A percentile compares a stretch with the other conserved stretches of the same genome.
phyloP scores from a whole-genome alignment of 2,113 vertebrate species.

The Regulus satrapa region DNA sequence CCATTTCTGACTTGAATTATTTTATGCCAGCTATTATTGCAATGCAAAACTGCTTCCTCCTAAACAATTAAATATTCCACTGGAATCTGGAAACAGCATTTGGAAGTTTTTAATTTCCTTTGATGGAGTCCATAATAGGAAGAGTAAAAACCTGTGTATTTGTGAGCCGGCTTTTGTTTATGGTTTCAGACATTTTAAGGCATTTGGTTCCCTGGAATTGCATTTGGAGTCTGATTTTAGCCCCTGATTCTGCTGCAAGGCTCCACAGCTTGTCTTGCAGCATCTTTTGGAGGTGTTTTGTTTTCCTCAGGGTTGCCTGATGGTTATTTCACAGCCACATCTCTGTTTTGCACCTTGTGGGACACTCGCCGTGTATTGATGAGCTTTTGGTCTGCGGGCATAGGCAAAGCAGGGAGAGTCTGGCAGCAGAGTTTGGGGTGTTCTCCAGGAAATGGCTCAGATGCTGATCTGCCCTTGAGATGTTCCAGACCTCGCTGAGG shows the following conservation, averaged over 20 bases:
- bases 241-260: background rate
- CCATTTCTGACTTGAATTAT: constrained; percentile 20
- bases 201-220: background rate
- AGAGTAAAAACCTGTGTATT: background rate
- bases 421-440: background rate
- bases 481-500: background rate
- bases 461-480: background rate
- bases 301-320: background rate
- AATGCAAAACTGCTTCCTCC: background rate
- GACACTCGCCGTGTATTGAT: fast-evolving
- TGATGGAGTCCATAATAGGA: background rate
- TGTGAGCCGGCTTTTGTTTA: background rate
- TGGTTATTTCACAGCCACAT: background rate
- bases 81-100: constrained; percentile 15
- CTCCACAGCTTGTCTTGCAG: background rate
- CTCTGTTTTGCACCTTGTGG: background rate
- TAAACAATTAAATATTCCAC: background rate
- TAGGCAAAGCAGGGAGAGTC: background rate
- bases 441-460: background rate
- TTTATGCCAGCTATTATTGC: constrained; percentile 2
- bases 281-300: fast-evolving
- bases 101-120: constrained; percentile 24
- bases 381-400: background rate
- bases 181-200: background rate
- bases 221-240: background rate